Evolutionary conservation across 2,888 invertebrate species (phyloP), one percentile per base, ranked within the genome.

Genomic region (Troilus luridus): DNA sequence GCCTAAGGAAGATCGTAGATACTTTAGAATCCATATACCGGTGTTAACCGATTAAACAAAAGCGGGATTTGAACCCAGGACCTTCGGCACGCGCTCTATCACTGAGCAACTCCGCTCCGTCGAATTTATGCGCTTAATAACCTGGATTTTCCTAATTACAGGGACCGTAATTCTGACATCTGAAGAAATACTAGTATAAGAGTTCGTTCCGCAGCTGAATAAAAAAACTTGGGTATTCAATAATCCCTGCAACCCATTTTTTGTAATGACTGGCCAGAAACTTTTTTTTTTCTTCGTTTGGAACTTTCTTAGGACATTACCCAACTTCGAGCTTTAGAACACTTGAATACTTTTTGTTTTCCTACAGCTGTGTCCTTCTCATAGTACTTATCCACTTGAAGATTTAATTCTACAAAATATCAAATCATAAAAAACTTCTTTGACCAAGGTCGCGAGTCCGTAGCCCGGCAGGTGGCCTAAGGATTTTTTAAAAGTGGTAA

Each of bases 171-270:
- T 27, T 77, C 72, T 27, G 17, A 41, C 41, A 77, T 41, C 12
- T 27, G 17, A 41, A 77, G 72, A 77, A 27, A 77, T 17, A 77
- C 41, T 27, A n/a, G 72, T 3, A 10, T 8, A 11, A 0, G 56
- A n/a, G 85, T 85, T 85, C 56, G 56, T 85, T n/a, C 56, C 54
- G 11, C 2, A 11, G 21, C 85, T 1, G 10, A 85, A 56, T 56
- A 85, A 85, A 56, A 81, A 81, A 81, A 81, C 81, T 81, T 81
- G 56, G 56, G 56, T 85, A 85, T 85, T 85, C 85, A 58, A 85
- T 56, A 85, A 21, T n/a, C 85, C n/a, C n/a, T 12, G 10, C 56
- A 5, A 58, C 56, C 10, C 54, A 56, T n/a, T 56, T 58, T 56
- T 85, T 56, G 5, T 14, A 10, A 14, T 12, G 85, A 81, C 54